Evolutionary conservation across 2,113 vertebrate species (phyloP).

Genomic region (Brachypteracias leptosomus): DNA sequence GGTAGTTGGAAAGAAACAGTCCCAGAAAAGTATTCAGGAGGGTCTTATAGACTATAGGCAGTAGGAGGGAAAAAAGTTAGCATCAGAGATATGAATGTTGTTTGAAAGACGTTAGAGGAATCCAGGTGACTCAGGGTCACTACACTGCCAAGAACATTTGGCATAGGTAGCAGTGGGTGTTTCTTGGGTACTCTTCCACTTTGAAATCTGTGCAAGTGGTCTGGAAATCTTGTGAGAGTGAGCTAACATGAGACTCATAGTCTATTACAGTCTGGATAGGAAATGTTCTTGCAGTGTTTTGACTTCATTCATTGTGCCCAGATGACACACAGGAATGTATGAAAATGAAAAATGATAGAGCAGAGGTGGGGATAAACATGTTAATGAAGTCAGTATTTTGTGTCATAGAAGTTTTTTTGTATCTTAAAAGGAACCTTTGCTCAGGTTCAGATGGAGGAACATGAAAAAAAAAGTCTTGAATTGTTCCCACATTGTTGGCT

Average conservation of each 20-base stretch:
- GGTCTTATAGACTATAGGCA: not conserved
- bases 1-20: not conserved
- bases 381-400: not conserved
- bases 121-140: not conserved
- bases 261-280: not conserved
- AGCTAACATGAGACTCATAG: not conserved
- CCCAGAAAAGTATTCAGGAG: not conserved
- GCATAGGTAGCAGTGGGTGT: not conserved
- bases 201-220: not conserved
- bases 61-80: rapidly evolving
- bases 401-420: not conserved
- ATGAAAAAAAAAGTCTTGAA: not conserved
- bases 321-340: not conserved
- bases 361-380: not conserved
- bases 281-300: not conserved
- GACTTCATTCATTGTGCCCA: not conserved
- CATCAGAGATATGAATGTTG: not conserved
- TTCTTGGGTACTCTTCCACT: not conserved
- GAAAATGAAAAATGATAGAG: not conserved
- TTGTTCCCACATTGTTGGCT: not conserved
- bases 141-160: not conserved
- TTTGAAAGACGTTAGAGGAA: not conserved
- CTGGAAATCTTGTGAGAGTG: not conserved
- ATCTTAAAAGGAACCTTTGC: not conserved
- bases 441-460: not conserved